Percentiles rank a stretch among this genome's conserved stretches.
Conservation (phyloP, 23 tunicate genomes). For the Corella eumyota region DNA sequence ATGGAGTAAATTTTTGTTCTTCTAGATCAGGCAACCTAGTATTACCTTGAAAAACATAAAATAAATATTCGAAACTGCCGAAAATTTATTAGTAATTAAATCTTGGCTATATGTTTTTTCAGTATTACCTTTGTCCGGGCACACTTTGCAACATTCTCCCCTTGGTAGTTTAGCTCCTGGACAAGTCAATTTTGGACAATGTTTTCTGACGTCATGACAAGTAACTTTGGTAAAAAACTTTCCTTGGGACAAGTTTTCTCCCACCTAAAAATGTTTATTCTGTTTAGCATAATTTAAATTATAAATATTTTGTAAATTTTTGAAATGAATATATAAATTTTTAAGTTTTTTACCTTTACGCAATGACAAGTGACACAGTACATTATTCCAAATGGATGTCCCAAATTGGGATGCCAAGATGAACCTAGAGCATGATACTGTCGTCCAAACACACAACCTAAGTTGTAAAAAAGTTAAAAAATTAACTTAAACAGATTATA, state of each 20-base stretch:
- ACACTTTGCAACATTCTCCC: conserved; percentile 71
- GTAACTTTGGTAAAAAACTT: conserved; percentile 25
- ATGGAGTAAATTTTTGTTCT: background rate
- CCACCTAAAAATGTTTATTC: too few relatives aligned
- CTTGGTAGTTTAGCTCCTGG: conserved; percentile 58
- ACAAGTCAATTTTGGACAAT: conserved; percentile 48
- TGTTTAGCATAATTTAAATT: background rate
- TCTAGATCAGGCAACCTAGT: background rate
- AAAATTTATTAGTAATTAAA: too few relatives aligned
- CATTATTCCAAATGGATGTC: conserved; percentile 64
- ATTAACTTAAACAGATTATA: too few relatives aligned
- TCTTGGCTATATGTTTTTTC: too few relatives aligned
- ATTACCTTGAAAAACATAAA: background rate
- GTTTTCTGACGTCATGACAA: conserved; percentile 70
- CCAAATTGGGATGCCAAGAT: conserved; percentile 78
- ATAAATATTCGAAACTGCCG: background rate
- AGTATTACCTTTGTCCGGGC: too few relatives aligned
- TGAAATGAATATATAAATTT: background rate
- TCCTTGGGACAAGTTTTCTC: too few relatives aligned
- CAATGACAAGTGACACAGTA: conserved; percentile 64
- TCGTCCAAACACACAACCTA: conserved; percentile 63
- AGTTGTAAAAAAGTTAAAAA: conserved; percentile 3
- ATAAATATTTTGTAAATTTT: background rate
- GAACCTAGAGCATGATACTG: conserved; percentile 47
- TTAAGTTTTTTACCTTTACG: conserved; percentile 14